Conservation (phyloP, 2,113 vertebrate genomes). For the Acinonyx jubatus region DNA sequence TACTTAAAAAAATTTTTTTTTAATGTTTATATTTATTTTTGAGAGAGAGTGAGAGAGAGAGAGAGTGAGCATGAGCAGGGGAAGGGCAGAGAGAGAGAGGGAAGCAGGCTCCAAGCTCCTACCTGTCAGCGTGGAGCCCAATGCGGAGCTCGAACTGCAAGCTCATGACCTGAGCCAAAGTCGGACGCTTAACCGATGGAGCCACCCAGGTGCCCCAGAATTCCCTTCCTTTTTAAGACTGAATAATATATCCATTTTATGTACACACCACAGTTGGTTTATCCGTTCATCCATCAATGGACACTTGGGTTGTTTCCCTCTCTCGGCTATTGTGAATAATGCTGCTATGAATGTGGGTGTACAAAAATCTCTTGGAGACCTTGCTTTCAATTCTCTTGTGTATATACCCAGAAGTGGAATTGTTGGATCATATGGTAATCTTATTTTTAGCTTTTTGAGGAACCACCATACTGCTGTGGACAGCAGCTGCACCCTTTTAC, state of each 20-base stretch:
- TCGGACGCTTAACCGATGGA: too few species aligned
- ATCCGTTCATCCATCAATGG: not conserved
- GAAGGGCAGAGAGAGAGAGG: too few species aligned
- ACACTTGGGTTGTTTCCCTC: not conserved
- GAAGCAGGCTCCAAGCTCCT: too few species aligned
- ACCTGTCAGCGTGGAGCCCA: too few species aligned
- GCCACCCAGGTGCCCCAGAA: not conserved
- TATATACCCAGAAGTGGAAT: not conserved
- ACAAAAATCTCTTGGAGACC: not conserved
- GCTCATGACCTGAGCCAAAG: too few species aligned
- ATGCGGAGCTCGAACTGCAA: too few species aligned
- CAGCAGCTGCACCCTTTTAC: not conserved
- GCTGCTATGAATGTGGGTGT: not conserved
- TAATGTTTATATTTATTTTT: too few species aligned
- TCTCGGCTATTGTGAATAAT: not conserved
- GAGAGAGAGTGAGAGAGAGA: too few species aligned
- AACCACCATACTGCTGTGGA: not conserved
- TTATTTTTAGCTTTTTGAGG: not conserved
- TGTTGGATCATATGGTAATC: not conserved
- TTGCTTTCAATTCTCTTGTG: not conserved
- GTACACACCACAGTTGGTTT: not conserved
- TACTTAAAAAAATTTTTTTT: not conserved
- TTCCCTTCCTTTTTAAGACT: not conserved
- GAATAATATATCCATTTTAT: not conserved
- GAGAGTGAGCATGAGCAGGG: too few species aligned